Evolutionary conservation across 2,797 vertebrate genomes (phyloP), one percentile per base, ranked within the genome.

Genomic region (Brotogeris chrysoptera): DNA sequence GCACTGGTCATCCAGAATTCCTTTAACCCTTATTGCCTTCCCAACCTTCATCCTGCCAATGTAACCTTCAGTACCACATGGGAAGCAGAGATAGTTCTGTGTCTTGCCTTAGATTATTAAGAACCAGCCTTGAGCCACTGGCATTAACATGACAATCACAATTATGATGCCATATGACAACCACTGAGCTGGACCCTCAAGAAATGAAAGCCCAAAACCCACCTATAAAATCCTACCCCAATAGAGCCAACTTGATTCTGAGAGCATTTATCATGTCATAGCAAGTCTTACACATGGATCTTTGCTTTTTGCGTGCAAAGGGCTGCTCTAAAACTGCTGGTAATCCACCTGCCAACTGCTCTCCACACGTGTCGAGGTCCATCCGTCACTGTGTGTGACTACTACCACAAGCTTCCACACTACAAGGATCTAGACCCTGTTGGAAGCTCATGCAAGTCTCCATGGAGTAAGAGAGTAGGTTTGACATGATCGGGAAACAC

Each of bases 111-210:
- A 94, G 95, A 97, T 95, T 95, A 96, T 23, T 23, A 57, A 57
- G 53, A 57, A 16, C 13, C n/a, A 34, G 20, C 15, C 95, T 86
- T 80, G 65, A 94, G 73, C 73, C 73, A 85, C 80, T 64, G 90
- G 49, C 82, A 94, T 97, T 80, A 97, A 96, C 95, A 93, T 95
- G 82, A 90, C 87, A 96, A 93, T 80, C 61, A 80, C 65, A 96
- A 81, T 96, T 97, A 95, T 68, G 86, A 95, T 49, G 81, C 80
- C 79, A 97, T 86, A 97, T 93, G 91, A 92, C 86, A 83, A 77
- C 47, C 63, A 47, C 34, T 80, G 71, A 76, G 77, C 68, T 69
- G 91, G 39, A 65, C 50, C 36, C 44, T 72, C 50, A 66, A 38
- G 60, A 86, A 83, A 63, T 23, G 20, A 47, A 87, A 84, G 32